Conservation (phyloP, 2,797 vertebrate species). For the Myripristis jacobus region DNA sequence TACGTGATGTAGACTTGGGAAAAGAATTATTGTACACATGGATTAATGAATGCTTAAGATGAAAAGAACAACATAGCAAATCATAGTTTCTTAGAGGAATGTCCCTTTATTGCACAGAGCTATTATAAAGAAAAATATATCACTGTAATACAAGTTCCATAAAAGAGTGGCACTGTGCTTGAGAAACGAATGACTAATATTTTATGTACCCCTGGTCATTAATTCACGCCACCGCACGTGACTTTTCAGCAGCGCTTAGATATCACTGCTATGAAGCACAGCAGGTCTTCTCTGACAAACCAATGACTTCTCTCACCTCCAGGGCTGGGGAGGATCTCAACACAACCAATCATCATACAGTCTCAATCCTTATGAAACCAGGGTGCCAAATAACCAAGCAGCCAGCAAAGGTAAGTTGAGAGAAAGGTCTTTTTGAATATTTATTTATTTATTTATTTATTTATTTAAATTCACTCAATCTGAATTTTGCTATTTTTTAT, state of each 20-base stretch:
- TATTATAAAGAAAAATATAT: background rate
- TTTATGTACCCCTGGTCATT: background rate
- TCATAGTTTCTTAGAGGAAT: background rate
- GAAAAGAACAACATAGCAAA: background rate
- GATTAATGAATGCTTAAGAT: background rate
- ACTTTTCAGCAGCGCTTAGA: constrained; percentile 13
- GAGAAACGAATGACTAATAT: background rate
- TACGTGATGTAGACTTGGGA: background rate
- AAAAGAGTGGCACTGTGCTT: constrained; percentile 2
- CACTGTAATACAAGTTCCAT: constrained; percentile 33
- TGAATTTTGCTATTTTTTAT: too few species aligned
- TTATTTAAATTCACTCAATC: too few species aligned
- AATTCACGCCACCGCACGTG: constrained; percentile 5
- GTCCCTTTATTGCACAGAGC: constrained; percentile 1
- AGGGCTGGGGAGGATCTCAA: background rate
- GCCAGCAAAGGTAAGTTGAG: constrained; percentile 56
- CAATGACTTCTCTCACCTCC: constrained; percentile 20
- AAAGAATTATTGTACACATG: background rate
- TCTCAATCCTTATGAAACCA: constrained; percentile 70
- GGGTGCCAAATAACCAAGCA: constrained; percentile 2
- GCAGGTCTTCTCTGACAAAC: background rate
- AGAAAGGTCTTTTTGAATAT: background rate
- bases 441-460: too few species aligned
- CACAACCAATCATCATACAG: constrained; percentile 4
- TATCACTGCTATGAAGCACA: background rate